These are phyloP conservation scores for Actenoides lindsayi DNA, from an alignment of 2,113 vertebrate genomes.

Conservation along the genomic window DNA sequence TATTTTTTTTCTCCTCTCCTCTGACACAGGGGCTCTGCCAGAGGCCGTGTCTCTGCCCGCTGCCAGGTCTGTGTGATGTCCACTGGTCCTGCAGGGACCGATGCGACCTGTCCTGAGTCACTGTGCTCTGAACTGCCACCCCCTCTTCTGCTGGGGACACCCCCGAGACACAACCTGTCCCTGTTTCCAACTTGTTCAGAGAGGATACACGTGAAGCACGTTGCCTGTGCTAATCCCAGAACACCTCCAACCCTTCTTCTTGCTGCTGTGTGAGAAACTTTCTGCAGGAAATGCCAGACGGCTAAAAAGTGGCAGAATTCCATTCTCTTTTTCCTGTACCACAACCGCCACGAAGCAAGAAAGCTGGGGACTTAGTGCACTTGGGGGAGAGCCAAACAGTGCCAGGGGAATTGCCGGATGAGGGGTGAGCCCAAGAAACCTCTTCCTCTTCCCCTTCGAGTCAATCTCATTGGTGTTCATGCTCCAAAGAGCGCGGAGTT, in stretches of 20 bases:
- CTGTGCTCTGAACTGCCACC: neutral
- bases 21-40: fast-evolving
- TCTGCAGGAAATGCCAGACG: neutral
- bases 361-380: neutral
- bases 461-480: constrained; percentile 43
- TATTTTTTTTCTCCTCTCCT: too few relatives aligned
- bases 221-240: neutral
- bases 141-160: neutral
- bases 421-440: constrained; percentile 5
- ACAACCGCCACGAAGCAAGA: neutral
- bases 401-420: neutral
- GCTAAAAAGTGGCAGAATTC: neutral
- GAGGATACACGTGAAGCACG: neutral
- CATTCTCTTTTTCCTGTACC: neutral
- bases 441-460: constrained; percentile 28
- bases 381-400: neutral
- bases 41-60: neutral
- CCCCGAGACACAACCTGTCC: neutral
- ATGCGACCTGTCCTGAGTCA: neutral
- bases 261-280: neutral
- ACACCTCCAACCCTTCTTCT: neutral
- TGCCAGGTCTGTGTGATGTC: neutral
- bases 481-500: constrained; percentile 36
- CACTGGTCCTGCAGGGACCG: neutral
- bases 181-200: neutral